These are phyloP conservation scores for Molorchus minor DNA, from an alignment of 2,888 invertebrate genomes.

Conservation along the genomic window DNA sequence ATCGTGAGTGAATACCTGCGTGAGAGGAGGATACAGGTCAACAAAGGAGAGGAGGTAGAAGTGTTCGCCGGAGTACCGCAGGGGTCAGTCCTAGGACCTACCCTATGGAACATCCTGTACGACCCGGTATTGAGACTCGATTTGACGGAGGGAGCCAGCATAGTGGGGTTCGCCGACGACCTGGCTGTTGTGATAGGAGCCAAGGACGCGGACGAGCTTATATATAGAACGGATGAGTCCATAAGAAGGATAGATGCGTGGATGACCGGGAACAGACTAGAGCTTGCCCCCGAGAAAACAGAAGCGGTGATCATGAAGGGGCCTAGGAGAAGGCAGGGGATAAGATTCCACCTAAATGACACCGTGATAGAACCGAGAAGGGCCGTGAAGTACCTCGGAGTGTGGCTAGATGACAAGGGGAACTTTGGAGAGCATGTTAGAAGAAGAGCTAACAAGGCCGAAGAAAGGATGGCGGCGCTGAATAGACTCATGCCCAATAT, in stretches of 20 bases:
- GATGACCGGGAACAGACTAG: not conserved
- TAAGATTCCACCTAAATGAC: too few species aligned
- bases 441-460: too few species aligned
- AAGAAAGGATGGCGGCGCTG: too few species aligned
- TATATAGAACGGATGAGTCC: not conserved
- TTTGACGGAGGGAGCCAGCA: not conserved
- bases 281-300: not conserved
- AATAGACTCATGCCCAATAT: too few species aligned
- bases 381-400: too few species aligned
- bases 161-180: too few species aligned
- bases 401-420: too few species aligned
- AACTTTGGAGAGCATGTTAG: too few species aligned
- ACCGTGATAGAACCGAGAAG: too few species aligned
- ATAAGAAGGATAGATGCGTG: not conserved
- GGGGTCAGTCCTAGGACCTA: not conserved
- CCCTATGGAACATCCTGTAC: too few species aligned
- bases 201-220: not conserved
- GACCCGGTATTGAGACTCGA: not conserved
- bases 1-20: not conserved
- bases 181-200: too few species aligned
- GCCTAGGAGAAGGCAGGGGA: too few species aligned
- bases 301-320: not conserved
- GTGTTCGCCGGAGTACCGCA: not conserved
- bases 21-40: not conserved
- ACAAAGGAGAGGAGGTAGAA: not conserved